Evolutionary conservation across 2,797 vertebrate genomes (phyloP).

Genomic region (Sternotherus odoratus): DNA sequence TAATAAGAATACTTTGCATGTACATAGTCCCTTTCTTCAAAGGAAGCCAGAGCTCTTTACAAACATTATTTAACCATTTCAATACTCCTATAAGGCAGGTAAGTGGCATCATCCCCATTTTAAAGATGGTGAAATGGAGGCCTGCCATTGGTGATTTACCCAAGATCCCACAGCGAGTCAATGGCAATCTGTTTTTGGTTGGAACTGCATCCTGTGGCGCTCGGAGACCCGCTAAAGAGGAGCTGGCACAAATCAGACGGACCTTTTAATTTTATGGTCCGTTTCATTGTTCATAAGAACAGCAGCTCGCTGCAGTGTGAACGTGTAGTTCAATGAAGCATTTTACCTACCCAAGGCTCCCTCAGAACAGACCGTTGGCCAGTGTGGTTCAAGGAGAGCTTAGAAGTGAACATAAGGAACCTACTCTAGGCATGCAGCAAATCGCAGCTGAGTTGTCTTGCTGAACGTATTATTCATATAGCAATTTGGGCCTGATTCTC

Average conservation of each 20-base stretch:
- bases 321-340: neutral
- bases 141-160: neutral
- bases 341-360: neutral
- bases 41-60: neutral
- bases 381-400: accelerated
- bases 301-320: neutral
- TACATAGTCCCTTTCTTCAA: neutral
- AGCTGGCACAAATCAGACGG: neutral
- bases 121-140: neutral
- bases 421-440: neutral
- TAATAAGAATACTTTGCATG: neutral
- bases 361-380: neutral
- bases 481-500: too few species aligned
- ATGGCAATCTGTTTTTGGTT: conserved; percentile 18
- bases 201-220: neutral
- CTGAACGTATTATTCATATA: too few species aligned
- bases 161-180: neutral
- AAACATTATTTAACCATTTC: neutral
- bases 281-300: neutral
- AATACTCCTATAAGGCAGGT: neutral
- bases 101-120: neutral
- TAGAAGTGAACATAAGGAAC: neutral
- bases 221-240: neutral
- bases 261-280: neutral
- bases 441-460: neutral